Conservation (phyloP, 2,113 vertebrate genomes). For the Ammospiza caudacuta region DNA sequence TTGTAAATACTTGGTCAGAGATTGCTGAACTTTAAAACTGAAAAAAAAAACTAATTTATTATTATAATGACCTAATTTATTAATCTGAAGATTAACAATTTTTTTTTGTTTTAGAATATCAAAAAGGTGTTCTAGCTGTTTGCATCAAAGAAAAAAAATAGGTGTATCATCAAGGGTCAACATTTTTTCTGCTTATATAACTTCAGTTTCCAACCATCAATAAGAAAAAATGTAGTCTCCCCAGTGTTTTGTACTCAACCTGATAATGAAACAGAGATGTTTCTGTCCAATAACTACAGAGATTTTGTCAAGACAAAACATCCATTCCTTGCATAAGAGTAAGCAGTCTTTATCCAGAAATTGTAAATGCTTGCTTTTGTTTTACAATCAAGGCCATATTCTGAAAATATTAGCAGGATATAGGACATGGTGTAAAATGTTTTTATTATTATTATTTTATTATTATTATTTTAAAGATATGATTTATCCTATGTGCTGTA, state of each 20-base stretch:
- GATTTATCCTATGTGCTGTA: constrained; percentile 87
- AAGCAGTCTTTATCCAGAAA: constrained; percentile 79
- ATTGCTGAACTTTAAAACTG: constrained; percentile 87
- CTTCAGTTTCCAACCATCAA: constrained; percentile 75
- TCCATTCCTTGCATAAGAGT: constrained; percentile 79
- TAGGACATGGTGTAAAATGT: constrained; percentile 82
- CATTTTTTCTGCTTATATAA: constrained; percentile 77
- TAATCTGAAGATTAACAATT: constrained; percentile 86
- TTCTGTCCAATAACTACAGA: constrained; percentile 76
- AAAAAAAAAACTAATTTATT: constrained; percentile 89
- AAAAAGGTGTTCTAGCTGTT: constrained; percentile 85
- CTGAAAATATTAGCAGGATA: constrained; percentile 83
- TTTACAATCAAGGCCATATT: constrained; percentile 83
- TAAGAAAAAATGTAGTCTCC: constrained; percentile 65
- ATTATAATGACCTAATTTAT: constrained; percentile 94
- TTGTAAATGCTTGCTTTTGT: constrained; percentile 84
- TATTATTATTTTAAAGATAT: constrained; percentile 84
- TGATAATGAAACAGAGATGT: constrained; percentile 74
- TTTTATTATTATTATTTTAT: constrained; percentile 77
- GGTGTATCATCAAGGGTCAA: constrained; percentile 81
- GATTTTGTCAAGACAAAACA: constrained; percentile 80
- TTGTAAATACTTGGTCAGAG: constrained; percentile 94
- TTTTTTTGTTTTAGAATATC: constrained; percentile 84
- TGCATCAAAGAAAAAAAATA: constrained; percentile 80
- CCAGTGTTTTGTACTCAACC: constrained; percentile 70